Evolutionary conservation across 1,140 invertebrate genomes (phyloP), one percentile per base, ranked within the genome.

Genomic region (Pseudomyrmex flavicornis): DNA sequence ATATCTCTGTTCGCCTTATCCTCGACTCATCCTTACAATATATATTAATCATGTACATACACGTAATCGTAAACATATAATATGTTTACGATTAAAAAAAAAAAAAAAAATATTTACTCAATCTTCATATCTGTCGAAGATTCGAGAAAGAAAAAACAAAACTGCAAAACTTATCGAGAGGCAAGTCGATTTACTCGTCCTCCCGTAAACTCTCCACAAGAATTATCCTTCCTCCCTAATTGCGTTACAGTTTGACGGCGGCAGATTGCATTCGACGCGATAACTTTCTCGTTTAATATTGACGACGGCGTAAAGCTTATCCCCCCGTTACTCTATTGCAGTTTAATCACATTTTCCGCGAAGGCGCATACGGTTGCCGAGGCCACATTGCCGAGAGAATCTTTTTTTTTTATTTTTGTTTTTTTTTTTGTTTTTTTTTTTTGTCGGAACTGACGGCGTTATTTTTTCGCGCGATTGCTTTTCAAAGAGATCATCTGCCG

Each of bases 281-380:
- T 72, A 80, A 80, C 76, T 80, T 80, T 80, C 54, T 72, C 66
- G 66, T 44, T 72, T 79, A 79, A 72, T 80, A 72, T 72, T 22
- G n/a, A 80, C 46, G 66, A 80, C 22, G 20, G 15, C 56, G 44
- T 46, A 80, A 72, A 80, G n/a, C 54, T 70, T 20, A 26, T 15
- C 8, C 7, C 1, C 54, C 35, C 54, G 66, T 80, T 80, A 80
- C 66, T 59, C 20, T 66, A 26, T 48, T 76, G 52, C 44, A 48
- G 35, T 79, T 79, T 79, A 79, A 79, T 79, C 48, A 15, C 63
- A 79, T 79, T 70, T 79, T 46, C 52, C 65, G 15, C 20, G 63
- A 76, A 76, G 48, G 13, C 52, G 54, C 63, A 26, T 48, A 79
- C 65, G 35, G 8, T 70, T 48, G 58, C 52, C 48, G n/a, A 12